These are phyloP conservation scores for Panagrolaimus sp. DNA, from an alignment of 1,140 invertebrate genomes.

Conservation along the genomic window DNA sequence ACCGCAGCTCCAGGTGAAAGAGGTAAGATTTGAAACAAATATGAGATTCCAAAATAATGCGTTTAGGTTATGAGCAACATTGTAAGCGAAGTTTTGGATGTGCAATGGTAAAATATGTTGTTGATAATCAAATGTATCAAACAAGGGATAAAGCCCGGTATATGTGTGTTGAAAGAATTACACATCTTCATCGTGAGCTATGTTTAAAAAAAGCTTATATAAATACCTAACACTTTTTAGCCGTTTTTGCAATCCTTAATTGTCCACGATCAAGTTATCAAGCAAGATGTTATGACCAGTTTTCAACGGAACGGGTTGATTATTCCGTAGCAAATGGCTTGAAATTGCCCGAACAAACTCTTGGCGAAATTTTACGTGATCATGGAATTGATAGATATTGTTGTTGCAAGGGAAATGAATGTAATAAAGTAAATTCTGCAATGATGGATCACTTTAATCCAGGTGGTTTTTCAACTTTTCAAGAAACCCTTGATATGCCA, in stretches of 20 bases:
- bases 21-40: too few relatives aligned
- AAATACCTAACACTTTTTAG: not conserved
- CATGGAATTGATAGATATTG: slow-evolving; percentile 11
- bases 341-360: not conserved
- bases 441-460: not conserved
- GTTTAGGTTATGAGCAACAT: not conserved
- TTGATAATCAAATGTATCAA: not conserved
- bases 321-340: not conserved
- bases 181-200: not conserved
- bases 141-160: not conserved
- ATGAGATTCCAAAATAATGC: not conserved
- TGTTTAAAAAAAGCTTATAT: not conserved
- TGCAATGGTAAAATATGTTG: not conserved
- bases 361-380: not conserved
- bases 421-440: slow-evolving; percentile 2
- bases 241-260: slow-evolving; percentile 6
- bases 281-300: not conserved
- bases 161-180: slow-evolving; percentile 7
- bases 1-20: too few relatives aligned
- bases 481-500: not conserved
- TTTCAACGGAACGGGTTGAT: not conserved
- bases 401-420: not conserved
- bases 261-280: not conserved
- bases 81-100: not conserved
- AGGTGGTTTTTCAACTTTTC: not conserved